A percentile compares a stretch with the other conserved stretches of the same genome.
Evolutionary conservation across 2,113 vertebrate species (phyloP).

Genomic region (Parotia lawesii): DNA sequence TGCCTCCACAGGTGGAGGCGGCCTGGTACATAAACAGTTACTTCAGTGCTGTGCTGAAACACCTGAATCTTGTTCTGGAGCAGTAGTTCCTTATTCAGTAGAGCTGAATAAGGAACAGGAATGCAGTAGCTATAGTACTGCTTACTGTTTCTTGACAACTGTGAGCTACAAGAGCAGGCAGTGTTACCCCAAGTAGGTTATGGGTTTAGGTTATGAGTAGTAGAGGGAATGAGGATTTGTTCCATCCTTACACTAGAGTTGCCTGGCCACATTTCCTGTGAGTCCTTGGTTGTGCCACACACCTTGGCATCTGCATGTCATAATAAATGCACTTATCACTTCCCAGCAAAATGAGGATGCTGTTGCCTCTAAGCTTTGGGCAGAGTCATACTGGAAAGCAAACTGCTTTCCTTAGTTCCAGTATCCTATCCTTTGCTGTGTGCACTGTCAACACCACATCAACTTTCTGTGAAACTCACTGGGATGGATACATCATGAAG

Average conservation of each 20-base stretch:
- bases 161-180: background rate
- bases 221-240: background rate
- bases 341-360: background rate
- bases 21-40: background rate
- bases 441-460: background rate
- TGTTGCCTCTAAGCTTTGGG: background rate
- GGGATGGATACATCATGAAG: background rate
- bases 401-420: background rate
- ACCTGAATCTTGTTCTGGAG: background rate
- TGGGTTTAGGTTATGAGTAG: background rate
- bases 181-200: background rate
- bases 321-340: background rate
- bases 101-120: background rate
- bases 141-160: background rate
- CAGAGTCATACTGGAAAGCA: background rate
- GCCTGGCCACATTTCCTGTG: accelerated
- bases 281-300: background rate
- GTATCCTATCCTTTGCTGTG: background rate
- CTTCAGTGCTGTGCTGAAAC: background rate
- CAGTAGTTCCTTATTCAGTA: background rate
- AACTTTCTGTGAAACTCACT: background rate
- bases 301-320: background rate
- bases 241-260: background rate
- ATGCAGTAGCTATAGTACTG: background rate
- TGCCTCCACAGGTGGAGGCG: background rate